These are phyloP conservation scores for Dicyrtomina minuta DNA, from an alignment of 2,888 invertebrate species.

Conservation along the genomic window DNA sequence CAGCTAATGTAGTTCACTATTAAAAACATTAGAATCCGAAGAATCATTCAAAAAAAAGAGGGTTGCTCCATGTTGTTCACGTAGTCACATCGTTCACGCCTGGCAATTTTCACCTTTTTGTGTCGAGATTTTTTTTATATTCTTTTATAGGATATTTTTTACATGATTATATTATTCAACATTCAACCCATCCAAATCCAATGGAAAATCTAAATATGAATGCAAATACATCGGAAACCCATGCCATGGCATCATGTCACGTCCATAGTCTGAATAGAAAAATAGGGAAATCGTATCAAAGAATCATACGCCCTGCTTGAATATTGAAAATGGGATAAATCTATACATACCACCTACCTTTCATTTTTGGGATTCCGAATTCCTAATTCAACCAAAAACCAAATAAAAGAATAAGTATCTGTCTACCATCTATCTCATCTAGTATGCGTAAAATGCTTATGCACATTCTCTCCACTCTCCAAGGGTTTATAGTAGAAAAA, in stretches of 20 bases:
- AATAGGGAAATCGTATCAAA: slow-evolving; percentile 33
- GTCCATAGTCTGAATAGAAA: slow-evolving; percentile 12
- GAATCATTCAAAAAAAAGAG: slow-evolving; percentile 20
- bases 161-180: no score
- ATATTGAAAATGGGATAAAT: slow-evolving; percentile 3
- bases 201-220: slow-evolving; percentile 30
- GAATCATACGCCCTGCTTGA: slow-evolving; percentile 23
- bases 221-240: neutral
- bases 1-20: slow-evolving; percentile 14
- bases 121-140: slow-evolving; percentile 6
- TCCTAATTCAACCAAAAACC: slow-evolving; percentile 7
- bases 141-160: slow-evolving; percentile 18
- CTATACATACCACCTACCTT: neutral
- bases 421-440: neutral
- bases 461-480: no score
- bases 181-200: slow-evolving; percentile 33
- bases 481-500: no score
- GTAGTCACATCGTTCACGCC: slow-evolving; percentile 53
- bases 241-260: slow-evolving; percentile 1
- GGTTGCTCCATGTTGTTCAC: slow-evolving; percentile 6
- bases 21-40: slow-evolving; percentile 26
- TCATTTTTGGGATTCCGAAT: neutral
- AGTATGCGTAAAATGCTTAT: neutral
- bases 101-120: slow-evolving; percentile 52
- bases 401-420: neutral